Conservation (phyloP, 2,888 invertebrate species). For the Alviniconcha strummeri region DNA sequence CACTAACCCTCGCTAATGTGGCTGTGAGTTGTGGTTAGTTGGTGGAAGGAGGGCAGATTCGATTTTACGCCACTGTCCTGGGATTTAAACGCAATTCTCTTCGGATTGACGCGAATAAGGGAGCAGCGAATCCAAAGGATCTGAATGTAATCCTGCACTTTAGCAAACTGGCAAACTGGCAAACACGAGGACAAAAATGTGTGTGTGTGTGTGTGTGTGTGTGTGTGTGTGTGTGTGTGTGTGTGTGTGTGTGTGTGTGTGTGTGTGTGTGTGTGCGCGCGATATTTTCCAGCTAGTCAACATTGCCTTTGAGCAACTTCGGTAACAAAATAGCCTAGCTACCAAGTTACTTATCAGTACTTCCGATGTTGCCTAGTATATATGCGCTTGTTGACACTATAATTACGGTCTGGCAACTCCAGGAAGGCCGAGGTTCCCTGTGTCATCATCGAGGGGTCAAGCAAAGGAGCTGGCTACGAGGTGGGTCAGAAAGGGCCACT, state of each 20-base stretch:
- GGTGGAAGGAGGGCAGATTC: no score
- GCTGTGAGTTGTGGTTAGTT: no score
- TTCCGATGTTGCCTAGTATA: not conserved
- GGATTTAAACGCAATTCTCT: no score
- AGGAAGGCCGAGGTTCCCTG: slow-evolving; percentile 24
- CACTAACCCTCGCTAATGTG: no score
- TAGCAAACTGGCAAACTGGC: no score
- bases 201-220: no score
- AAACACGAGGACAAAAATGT: not conserved
- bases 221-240: slow-evolving; percentile 3
- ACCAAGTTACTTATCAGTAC: not conserved
- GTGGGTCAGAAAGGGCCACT: slow-evolving; percentile 14
- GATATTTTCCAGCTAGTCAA: not conserved
- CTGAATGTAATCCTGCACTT: no score
- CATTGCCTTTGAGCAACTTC: not conserved
- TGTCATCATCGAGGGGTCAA: slow-evolving; percentile 21
- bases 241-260: not conserved
- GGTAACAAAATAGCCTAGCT: not conserved
- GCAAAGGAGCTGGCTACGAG: slow-evolving; percentile 27
- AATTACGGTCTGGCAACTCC: not conserved
- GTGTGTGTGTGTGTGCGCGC: not conserved
- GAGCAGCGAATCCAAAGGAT: no score
- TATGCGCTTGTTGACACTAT: no score
- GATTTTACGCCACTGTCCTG: no score
- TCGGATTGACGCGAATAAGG: no score